Conservation (phyloP, 2,797 vertebrate species). For the Spizella passerina region DNA sequence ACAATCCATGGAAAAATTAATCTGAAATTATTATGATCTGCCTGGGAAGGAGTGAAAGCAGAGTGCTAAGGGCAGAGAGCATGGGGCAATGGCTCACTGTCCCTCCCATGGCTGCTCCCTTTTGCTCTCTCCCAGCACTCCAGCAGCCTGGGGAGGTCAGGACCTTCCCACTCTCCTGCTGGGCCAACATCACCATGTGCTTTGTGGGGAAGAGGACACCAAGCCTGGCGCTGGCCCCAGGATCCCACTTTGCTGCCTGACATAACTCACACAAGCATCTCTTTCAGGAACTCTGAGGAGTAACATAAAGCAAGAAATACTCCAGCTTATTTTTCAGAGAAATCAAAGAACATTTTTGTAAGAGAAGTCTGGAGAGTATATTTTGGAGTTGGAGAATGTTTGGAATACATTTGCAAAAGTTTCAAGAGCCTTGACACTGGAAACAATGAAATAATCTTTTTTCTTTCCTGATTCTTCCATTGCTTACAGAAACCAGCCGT, state of each 20-base stretch:
- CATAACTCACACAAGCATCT: not conserved
- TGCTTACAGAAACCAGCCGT: not conserved
- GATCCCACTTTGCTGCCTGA: not conserved
- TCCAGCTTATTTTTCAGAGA: not conserved
- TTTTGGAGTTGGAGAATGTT: not conserved
- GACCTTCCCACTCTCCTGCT: not conserved
- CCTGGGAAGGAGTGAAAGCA: rapidly evolving
- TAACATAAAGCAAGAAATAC: not conserved
- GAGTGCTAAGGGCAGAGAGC: not conserved
- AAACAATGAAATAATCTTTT: not conserved
- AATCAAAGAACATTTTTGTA: not conserved
- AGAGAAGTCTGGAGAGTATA: not conserved
- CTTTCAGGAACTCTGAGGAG: not conserved
- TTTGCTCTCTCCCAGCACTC: rapidly evolving
- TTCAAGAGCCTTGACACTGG: not conserved
- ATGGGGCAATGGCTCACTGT: not conserved
- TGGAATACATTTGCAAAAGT: not conserved
- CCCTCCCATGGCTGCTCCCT: not conserved
- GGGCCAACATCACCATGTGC: not conserved
- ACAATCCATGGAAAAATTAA: not conserved
- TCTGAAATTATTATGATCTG: not conserved
- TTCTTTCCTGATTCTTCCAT: not conserved
- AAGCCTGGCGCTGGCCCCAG: rapidly evolving
- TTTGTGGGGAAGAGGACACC: not conserved
- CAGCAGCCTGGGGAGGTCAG: not conserved